Evolutionary conservation across 2,113 vertebrate genomes (phyloP), one percentile per base, ranked within the genome.

Genomic region (Atractosteus spatula): DNA sequence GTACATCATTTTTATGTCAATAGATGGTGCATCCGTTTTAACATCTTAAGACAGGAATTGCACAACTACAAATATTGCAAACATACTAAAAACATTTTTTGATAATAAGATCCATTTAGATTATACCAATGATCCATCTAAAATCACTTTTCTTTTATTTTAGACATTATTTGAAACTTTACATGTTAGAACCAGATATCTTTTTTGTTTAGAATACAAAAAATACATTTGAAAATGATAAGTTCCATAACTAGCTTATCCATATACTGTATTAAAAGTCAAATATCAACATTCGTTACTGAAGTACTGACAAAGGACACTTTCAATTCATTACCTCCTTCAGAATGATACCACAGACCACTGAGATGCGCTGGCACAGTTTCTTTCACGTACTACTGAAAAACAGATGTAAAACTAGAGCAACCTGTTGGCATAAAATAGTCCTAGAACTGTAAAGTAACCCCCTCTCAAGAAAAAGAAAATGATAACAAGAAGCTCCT

Each of bases 21-120:
- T 89, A 89, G 88, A 89, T 86, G 86, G 88, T 86, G 90, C 87
- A 87, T 84, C 88, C 89, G 87, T 88, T 89, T 90, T 86, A 92
- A 85, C 41, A 91, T 78, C 85, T 84, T 86, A 91, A 88, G 87
- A 88, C 84, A 42, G 14, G 16, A 41, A 67, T 80, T 79, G 83
- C 86, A 90, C 83, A 84, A 91, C 90, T 64, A 88, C 65, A 74
- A 78, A 75, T 73, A 87, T 77, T 13, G 55, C 86, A 87, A 77
- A 80, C 65, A 88, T 83, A 79, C 29, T 29, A 86, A 80, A 74
- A 75, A 78, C 82, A 72, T 83, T 85, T 87, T 88, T 84, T 51
- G 10, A 51, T 51, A 51, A 86, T 86, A 78, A 81, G 81, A 85
- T 79, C 79, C 76, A 83, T 85, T 85, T 84, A 86, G 86, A 85